phyloP scores from a whole-genome alignment of 35 echinoderm and acorn worm species.

The Anneissia japonica region DNA sequence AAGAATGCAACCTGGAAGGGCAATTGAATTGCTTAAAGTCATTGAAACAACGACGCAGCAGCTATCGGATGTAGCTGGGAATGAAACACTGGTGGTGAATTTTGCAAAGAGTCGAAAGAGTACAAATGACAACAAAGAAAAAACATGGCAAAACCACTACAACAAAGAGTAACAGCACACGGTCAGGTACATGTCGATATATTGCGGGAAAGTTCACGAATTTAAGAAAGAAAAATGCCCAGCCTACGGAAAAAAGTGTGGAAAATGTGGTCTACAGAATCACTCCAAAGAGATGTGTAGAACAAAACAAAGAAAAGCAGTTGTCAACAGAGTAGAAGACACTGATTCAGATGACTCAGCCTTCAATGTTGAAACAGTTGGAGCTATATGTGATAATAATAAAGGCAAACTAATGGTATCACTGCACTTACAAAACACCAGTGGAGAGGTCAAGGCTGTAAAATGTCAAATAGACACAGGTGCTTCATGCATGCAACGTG shows the following conservation, averaged over 20 bases:
- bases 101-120: no score
- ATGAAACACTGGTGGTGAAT: no score
- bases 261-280: neutral
- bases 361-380: no score
- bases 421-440: no score
- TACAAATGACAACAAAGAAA: neutral
- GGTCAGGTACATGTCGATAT: slow-evolving; percentile 8
- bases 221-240: slow-evolving; percentile 15
- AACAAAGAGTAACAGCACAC: neutral
- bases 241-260: slow-evolving; percentile 14
- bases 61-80: no score
- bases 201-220: slow-evolving; percentile 25
- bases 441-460: no score
- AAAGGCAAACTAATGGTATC: no score
- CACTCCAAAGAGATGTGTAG: neutral
- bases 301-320: neutral
- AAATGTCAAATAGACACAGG: no score
- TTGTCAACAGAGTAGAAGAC: no score
- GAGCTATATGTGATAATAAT: no score
- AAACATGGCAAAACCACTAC: neutral
- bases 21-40: slow-evolving; percentile 28
- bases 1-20: slow-evolving; percentile 14
- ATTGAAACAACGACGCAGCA: slow-evolving; percentile 3
- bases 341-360: no score
- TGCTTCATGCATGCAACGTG: no score